These are phyloP conservation scores for Phorcus lineatus DNA, from an alignment of 2,888 invertebrate genomes.

Conservation along the genomic window DNA sequence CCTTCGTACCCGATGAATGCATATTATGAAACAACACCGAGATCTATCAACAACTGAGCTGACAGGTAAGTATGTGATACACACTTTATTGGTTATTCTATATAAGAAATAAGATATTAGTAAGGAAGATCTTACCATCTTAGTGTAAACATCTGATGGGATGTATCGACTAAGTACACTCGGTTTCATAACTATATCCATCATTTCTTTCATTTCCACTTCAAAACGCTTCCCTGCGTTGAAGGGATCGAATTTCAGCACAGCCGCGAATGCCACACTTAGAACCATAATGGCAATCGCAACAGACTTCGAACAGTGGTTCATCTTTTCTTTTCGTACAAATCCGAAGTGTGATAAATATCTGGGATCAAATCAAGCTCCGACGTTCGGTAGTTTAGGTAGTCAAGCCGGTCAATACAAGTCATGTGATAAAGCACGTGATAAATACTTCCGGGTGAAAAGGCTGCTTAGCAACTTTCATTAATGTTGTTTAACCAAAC, in stretches of 20 bases:
- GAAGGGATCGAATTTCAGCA: background rate
- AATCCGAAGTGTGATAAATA: too few relatives aligned
- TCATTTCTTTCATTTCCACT: background rate
- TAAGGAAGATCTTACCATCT: background rate
- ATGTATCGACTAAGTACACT: background rate
- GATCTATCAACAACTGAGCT: too few relatives aligned
- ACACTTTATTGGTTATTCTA: too few relatives aligned
- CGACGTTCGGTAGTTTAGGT: too few relatives aligned
- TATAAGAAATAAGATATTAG: too few relatives aligned
- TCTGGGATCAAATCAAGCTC: too few relatives aligned
- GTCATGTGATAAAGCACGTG: background rate
- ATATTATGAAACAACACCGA: too few relatives aligned
- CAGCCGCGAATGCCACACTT: background rate
- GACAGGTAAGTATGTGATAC: too few relatives aligned
- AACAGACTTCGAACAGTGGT: background rate
- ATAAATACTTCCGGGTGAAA: background rate
- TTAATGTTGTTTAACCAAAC: too few relatives aligned
- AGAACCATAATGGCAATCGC: background rate
- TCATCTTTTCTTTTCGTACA: background rate
- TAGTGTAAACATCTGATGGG: background rate
- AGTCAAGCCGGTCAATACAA: background rate
- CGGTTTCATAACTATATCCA: background rate
- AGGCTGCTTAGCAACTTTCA: too few relatives aligned
- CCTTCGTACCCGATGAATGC: too few relatives aligned
- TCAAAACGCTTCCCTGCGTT: background rate